Percentiles rank a stretch among this genome's conserved stretches.
These are phyloP conservation scores for Morone saxatilis DNA, from an alignment of 2,113 vertebrate species.

Conservation along the genomic window DNA sequence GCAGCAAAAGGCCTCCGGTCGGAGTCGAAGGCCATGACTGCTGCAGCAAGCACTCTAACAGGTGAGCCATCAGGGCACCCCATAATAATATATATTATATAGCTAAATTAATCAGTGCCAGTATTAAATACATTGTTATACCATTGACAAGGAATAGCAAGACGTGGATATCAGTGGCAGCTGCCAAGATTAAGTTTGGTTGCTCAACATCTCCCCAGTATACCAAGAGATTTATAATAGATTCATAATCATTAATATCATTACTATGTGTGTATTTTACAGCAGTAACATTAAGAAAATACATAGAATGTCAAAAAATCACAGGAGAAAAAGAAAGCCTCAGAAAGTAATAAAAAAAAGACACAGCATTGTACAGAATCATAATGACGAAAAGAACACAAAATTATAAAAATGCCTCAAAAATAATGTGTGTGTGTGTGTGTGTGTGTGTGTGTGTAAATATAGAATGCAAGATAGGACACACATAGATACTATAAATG, in stretches of 20 bases:
- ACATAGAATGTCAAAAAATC: background rate
- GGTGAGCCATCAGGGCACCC: too few relatives aligned
- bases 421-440: background rate
- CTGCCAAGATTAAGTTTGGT: background rate
- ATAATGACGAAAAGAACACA: slow-evolving; percentile 25
- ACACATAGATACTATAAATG: background rate
- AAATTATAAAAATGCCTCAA: background rate
- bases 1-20: too few relatives aligned
- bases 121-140: background rate
- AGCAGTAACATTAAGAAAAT: background rate
- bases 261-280: background rate
- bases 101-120: background rate
- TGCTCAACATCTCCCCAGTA: background rate
- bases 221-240: background rate
- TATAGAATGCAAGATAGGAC: background rate
- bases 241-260: background rate
- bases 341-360: background rate
- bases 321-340: slow-evolving; percentile 6
- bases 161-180: background rate
- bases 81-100: background rate
- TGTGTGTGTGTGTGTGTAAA: background rate
- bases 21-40: too few relatives aligned
- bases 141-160: background rate
- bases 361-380: background rate
- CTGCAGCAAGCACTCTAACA: too few relatives aligned